These are phyloP conservation scores for Catocala nupta DNA, from an alignment of 2,888 invertebrate genomes.

Conservation along the genomic window DNA sequence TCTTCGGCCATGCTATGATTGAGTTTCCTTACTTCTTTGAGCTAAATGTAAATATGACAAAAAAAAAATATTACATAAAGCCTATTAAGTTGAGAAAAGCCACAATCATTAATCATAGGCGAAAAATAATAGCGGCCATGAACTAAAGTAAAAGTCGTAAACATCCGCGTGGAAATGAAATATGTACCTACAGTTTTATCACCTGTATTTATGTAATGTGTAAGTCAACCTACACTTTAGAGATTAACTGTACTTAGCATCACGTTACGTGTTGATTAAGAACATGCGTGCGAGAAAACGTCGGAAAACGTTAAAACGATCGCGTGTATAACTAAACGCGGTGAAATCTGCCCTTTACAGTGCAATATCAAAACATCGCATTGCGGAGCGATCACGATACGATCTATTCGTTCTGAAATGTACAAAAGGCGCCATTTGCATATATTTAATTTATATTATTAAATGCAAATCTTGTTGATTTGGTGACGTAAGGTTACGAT, in stretches of 20 bases:
- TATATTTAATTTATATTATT: conserved; percentile 5
- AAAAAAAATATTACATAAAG: no score
- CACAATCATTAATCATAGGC: no score
- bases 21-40: no score
- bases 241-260: conserved; percentile 3
- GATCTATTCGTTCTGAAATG: not conserved
- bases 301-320: conserved; percentile 39
- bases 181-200: not conserved
- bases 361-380: conserved; percentile 28
- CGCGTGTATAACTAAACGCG: conserved; percentile 36
- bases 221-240: not conserved
- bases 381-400: conserved; percentile 25
- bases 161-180: not conserved
- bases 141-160: no score
- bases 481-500: no score
- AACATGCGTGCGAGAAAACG: conserved; percentile 42
- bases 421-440: conserved; percentile 21
- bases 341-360: conserved; percentile 50
- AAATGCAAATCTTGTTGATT: no score
- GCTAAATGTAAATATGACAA: no score
- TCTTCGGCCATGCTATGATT: no score
- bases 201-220: not conserved
- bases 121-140: no score
- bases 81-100: no score
- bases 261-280: conserved; percentile 33